Percentiles rank a stretch among this genome's conserved stretches.
These are phyloP conservation scores for Nemurella pictetii DNA, from an alignment of 2,888 invertebrate species.

Conservation along the genomic window DNA sequence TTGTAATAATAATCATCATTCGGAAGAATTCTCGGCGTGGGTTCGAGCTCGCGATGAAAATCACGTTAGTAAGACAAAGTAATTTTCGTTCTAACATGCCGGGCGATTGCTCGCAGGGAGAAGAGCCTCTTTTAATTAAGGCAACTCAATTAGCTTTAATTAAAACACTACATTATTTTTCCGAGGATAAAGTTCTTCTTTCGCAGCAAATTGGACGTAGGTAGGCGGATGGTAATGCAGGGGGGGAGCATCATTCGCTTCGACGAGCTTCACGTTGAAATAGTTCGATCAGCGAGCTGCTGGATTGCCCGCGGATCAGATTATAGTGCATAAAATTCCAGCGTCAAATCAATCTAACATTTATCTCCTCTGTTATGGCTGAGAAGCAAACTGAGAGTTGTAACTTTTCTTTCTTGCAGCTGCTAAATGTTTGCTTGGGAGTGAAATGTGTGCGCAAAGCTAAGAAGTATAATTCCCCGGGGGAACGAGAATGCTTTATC, in stretches of 20 bases:
- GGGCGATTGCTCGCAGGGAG: neutral
- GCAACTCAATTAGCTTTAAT: neutral
- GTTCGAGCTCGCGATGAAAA: neutral
- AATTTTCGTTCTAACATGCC: neutral
- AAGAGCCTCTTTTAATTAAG: neutral
- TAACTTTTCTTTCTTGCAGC: neutral
- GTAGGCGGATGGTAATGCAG: neutral
- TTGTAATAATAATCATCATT: neutral
- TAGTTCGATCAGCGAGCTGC: too few species aligned
- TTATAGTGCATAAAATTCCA: too few species aligned
- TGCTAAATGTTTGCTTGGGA: neutral
- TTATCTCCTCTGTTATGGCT: too few species aligned
- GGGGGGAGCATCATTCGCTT: neutral
- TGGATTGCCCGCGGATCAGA: too few species aligned
- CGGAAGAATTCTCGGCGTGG: neutral
- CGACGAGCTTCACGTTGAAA: too few species aligned
- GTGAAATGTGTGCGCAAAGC: neutral
- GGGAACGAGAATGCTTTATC: neutral
- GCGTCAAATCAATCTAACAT: too few species aligned
- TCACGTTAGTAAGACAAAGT: neutral
- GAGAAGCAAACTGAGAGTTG: neutral
- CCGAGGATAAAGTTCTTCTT: neutral
- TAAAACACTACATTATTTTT: neutral
- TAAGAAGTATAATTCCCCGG: neutral
- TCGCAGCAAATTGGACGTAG: neutral